phyloP scores from a whole-genome alignment of 1,140 invertebrate genomes.

The Ooceraea biroi region DNA sequence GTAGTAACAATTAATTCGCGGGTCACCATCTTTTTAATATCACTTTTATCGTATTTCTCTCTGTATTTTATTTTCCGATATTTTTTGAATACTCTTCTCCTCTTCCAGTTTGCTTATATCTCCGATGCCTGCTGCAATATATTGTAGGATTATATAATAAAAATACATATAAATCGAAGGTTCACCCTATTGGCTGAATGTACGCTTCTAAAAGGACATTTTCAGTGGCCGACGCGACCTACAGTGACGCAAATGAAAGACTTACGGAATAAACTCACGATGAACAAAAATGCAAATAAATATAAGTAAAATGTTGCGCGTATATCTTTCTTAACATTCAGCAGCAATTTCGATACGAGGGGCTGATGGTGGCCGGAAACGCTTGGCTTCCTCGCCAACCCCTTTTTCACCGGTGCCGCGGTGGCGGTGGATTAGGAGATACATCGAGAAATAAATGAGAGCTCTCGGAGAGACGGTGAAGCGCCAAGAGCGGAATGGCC shows the following conservation, averaged over 20 bases:
- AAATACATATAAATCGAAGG: neutral
- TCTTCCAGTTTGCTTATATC: neutral
- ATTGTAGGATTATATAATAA: neutral
- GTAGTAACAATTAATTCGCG: too few species aligned
- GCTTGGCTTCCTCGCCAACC: neutral
- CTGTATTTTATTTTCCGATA: neutral
- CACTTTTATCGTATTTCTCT: too few species aligned
- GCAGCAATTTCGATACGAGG: neutral
- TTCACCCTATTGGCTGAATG: constrained; percentile 36
- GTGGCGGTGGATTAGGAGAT: constrained; percentile 16
- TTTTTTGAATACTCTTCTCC: neutral
- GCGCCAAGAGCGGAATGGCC: neutral
- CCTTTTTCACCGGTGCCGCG: neutral
- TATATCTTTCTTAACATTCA: constrained; percentile 46
- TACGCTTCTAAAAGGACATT: constrained; percentile 57
- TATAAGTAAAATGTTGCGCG: constrained; percentile 36
- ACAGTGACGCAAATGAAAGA: constrained; percentile 44
- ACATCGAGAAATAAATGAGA: constrained; percentile 15
- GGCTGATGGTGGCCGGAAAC: constrained; percentile 13
- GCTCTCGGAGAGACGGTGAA: constrained; percentile 48
- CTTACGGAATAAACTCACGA: constrained; percentile 48
- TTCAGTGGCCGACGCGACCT: constrained; percentile 47
- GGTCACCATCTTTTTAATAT: too few species aligned
- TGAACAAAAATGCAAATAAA: constrained; percentile 30
- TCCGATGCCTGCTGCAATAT: constrained; percentile 1